Conservation (phyloP, 2,797 vertebrate genomes). For the Discoglossus pictus region DNA sequence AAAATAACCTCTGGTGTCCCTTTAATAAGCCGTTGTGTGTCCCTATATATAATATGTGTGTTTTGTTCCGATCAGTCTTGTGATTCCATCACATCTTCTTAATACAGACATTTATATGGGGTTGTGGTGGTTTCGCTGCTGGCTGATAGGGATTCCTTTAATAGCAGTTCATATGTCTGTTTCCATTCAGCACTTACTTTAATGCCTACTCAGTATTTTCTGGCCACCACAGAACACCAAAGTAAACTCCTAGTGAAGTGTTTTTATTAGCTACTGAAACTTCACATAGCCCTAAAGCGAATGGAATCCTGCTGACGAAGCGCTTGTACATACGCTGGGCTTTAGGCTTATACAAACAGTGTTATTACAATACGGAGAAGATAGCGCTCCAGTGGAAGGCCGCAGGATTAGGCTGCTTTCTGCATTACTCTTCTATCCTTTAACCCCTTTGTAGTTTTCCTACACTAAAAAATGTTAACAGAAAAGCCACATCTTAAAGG, state of each 20-base stretch:
- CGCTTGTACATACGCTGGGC: not conserved
- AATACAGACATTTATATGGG: too few species aligned
- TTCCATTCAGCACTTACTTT: conserved; percentile 32
- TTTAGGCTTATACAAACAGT: conserved; percentile 14
- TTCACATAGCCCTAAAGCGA: conserved; percentile 13
- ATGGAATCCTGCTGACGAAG: conserved; percentile 29
- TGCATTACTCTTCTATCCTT: not conserved
- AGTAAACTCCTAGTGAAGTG: conserved; percentile 38
- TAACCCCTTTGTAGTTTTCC: too few species aligned
- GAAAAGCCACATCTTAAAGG: too few species aligned
- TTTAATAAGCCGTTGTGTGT: too few species aligned
- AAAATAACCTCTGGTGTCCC: too few species aligned
- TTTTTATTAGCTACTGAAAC: conserved; percentile 41
- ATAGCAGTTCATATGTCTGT: conserved; percentile 10
- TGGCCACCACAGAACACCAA: conserved; percentile 24
- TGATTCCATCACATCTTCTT: too few species aligned
- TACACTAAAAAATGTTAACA: too few species aligned
- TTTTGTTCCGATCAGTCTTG: too few species aligned
- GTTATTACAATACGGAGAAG: conserved; percentile 19
- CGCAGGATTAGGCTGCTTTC: not conserved
- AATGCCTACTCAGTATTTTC: conserved; percentile 32
- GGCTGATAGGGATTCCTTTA: conserved; percentile 15
- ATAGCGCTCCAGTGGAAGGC: not conserved
- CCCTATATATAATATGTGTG: too few species aligned
- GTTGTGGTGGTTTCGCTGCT: not conserved